Conservation (phyloP, 2,888 invertebrate genomes). For the Brachyptera putata region DNA sequence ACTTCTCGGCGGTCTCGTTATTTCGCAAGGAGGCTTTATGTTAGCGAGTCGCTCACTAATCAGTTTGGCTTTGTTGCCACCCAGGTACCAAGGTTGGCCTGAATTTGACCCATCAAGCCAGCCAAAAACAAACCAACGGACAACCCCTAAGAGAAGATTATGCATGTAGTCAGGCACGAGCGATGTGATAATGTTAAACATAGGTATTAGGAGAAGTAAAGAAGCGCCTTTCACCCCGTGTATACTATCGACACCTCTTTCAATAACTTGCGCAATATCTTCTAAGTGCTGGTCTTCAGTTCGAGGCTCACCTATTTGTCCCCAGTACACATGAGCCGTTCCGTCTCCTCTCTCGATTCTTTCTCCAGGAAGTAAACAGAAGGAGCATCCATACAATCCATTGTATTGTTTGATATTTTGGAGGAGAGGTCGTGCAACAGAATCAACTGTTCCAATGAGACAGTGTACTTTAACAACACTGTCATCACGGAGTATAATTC, state of each 20-base stretch:
- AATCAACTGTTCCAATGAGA: slow-evolving; percentile 6
- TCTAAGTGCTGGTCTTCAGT: not conserved
- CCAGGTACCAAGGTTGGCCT: slow-evolving; percentile 1
- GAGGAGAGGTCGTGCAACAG: slow-evolving; percentile 1
- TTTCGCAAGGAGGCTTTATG: slow-evolving; percentile 11
- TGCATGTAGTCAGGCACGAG: slow-evolving; percentile 22
- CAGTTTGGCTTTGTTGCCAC: not conserved
- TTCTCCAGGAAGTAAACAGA: not conserved
- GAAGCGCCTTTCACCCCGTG: not conserved
- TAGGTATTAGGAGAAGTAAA: not conserved
- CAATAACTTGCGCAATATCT: not conserved
- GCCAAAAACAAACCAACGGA: slow-evolving; percentile 3
- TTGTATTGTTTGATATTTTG: slow-evolving; percentile 14
- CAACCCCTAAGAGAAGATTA: slow-evolving; percentile 12
- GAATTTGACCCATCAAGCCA: too few species aligned
- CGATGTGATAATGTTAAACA: slow-evolving; percentile 7
- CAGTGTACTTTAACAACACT: not conserved
- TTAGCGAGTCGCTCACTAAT: not conserved
- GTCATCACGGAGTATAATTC: not conserved
- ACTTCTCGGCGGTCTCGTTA: slow-evolving; percentile 14
- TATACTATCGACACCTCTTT: not conserved
- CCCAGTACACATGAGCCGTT: not conserved
- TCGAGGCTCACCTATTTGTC: not conserved
- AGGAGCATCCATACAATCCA: slow-evolving; percentile 10
- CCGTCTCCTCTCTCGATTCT: not conserved